Conservation (phyloP, 1,140 invertebrate species). For the Gonatopus flavifemur region DNA sequence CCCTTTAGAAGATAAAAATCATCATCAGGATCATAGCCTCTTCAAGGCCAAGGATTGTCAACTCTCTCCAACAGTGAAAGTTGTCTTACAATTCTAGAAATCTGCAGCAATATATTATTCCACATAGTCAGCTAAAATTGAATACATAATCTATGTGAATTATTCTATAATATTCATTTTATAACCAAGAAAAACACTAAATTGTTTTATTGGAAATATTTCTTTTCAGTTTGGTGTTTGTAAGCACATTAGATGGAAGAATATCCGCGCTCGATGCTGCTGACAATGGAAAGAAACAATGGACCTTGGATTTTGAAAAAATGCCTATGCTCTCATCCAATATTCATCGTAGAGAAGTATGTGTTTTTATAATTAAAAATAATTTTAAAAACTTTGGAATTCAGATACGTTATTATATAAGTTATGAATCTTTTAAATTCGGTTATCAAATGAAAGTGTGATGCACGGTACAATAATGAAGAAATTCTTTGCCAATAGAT, state of each 20-base stretch:
- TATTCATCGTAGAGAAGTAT: slow-evolving; percentile 80
- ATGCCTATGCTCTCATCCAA: slow-evolving; percentile 79
- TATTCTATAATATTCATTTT: neutral
- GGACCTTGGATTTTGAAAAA: slow-evolving; percentile 74
- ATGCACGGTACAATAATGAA: too few species aligned
- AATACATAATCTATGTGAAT: too few species aligned
- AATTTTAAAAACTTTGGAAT: too few species aligned
- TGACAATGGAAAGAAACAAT: slow-evolving; percentile 69
- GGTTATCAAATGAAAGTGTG: too few species aligned
- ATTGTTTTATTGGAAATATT: slow-evolving; percentile 14
- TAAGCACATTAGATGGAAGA: slow-evolving; percentile 86
- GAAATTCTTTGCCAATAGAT: neutral
- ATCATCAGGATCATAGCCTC: too few species aligned
- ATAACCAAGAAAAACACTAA: neutral
- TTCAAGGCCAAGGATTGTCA: too few species aligned
- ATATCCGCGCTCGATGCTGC: slow-evolving; percentile 74
- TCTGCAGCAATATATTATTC: too few species aligned
- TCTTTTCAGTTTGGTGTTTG: slow-evolving; percentile 70
- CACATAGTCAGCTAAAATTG: too few species aligned
- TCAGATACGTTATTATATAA: too few species aligned
- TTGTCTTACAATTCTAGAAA: neutral
- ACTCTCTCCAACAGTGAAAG: neutral
- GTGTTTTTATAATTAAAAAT: slow-evolving; percentile 7
- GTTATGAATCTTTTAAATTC: neutral
- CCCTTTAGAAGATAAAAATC: too few species aligned